Conservation (phyloP, 2,797 vertebrate species). For the Takifugu rubripes region DNA sequence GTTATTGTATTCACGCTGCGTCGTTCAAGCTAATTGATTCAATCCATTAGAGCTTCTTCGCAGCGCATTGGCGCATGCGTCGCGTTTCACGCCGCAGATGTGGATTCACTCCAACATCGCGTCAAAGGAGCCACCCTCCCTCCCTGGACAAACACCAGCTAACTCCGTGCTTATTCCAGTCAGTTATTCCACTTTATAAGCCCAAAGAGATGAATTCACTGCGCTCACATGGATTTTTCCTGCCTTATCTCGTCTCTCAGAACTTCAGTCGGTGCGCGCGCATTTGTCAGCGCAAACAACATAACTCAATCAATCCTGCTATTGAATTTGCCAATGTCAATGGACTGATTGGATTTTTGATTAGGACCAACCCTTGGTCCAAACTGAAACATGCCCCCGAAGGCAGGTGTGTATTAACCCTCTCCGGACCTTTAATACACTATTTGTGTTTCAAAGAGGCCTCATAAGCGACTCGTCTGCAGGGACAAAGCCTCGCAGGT, state of each 20-base stretch:
- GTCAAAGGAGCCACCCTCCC: slow-evolving; percentile 13
- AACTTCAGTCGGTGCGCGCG: not conserved
- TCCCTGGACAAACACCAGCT: not conserved
- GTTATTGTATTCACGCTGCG: slow-evolving; percentile 81
- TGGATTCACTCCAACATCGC: slow-evolving; percentile 71
- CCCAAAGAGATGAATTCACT: not conserved
- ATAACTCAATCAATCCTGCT: slow-evolving; percentile 45
- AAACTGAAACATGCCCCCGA: not conserved
- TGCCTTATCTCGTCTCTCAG: not conserved
- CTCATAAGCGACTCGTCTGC: slow-evolving; percentile 33
- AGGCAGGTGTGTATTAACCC: slow-evolving; percentile 37
- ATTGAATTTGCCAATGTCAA: slow-evolving; percentile 50
- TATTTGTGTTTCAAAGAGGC: slow-evolving; percentile 35
- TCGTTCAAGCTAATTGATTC: slow-evolving; percentile 72
- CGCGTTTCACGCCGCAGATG: slow-evolving; percentile 65
- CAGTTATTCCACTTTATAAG: not conserved
- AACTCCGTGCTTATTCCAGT: not conserved
- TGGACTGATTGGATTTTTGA: slow-evolving; percentile 54
- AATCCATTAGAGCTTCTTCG: slow-evolving; percentile 71
- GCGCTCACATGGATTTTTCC: not conserved
- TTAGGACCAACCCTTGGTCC: slow-evolving; percentile 5
- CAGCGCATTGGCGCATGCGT: slow-evolving; percentile 49
- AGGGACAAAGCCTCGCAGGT: slow-evolving; percentile 42
- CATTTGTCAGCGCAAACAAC: slow-evolving; percentile 16
- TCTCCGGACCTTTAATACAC: slow-evolving; percentile 13